phyloP scores from a whole-genome alignment of 2,797 vertebrate species.

The Falco peregrinus region DNA sequence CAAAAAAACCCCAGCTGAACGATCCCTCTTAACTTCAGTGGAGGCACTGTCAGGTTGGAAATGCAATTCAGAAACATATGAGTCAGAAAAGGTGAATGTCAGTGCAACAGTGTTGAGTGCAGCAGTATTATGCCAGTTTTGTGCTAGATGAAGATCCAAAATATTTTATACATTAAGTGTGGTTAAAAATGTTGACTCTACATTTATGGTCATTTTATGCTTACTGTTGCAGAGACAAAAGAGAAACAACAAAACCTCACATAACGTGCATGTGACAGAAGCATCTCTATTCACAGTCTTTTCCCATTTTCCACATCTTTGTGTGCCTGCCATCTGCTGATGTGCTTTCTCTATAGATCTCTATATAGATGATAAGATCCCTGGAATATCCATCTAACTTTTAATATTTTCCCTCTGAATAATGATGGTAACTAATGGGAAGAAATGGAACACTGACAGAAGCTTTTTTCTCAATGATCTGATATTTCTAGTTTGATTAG shows the following conservation, averaged over 20 bases:
- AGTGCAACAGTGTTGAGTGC: neutral
- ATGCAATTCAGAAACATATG: neutral
- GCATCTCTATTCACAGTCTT: neutral
- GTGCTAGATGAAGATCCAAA: neutral
- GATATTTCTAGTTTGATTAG: slow-evolving; percentile 2
- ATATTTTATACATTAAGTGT: neutral
- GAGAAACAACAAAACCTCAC: neutral
- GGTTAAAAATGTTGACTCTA: neutral
- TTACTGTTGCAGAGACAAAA: neutral
- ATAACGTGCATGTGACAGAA: neutral
- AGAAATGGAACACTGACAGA: neutral
- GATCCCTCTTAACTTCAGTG: neutral
- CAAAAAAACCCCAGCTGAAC: neutral
- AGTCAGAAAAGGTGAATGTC: neutral
- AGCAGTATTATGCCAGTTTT: neutral
- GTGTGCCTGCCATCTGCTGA: neutral
- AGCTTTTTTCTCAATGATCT: neutral
- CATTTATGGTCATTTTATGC: neutral
- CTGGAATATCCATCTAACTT: slow-evolving; percentile 4
- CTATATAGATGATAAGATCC: neutral
- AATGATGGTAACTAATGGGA: neutral
- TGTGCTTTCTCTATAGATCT: neutral
- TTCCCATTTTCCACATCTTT: neutral
- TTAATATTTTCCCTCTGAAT: neutral
- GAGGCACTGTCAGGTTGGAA: neutral